Evolutionary conservation across 2,113 vertebrate species (phyloP).

Genomic region (Colaptes auratus): DNA sequence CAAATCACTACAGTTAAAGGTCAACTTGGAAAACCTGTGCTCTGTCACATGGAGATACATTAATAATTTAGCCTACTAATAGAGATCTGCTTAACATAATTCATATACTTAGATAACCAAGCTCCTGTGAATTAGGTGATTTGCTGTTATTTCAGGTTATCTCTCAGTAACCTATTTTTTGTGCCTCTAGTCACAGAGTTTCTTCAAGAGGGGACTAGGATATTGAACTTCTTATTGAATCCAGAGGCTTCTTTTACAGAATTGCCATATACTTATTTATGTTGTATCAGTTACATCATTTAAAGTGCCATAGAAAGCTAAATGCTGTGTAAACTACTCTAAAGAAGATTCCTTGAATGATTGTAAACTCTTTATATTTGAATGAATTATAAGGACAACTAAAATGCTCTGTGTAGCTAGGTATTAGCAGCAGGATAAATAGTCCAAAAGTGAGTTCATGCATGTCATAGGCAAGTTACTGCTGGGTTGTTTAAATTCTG

Average conservation of each 20-base stretch:
- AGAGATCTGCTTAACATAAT: neutral
- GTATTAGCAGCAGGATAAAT: neutral
- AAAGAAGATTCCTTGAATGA: neutral
- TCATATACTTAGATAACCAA: neutral
- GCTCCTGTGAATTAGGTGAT: neutral
- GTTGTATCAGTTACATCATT: accelerated
- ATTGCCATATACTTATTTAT: neutral
- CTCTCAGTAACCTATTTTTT: neutral
- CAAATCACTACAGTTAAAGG: neutral
- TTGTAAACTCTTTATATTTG: neutral
- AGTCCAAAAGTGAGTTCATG: neutral
- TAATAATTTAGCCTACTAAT: neutral
- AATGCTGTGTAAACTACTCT: neutral
- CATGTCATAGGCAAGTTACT: neutral
- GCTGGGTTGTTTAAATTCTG: neutral
- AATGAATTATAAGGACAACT: neutral
- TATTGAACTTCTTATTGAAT: neutral
- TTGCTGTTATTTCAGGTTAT: neutral
- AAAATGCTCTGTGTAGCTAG: neutral
- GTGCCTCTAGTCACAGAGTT: neutral
- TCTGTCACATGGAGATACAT: neutral
- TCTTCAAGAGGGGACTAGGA: neutral
- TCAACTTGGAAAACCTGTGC: neutral
- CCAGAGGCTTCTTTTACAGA: neutral
- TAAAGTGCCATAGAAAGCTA: neutral